phyloP scores from a whole-genome alignment of 2,113 vertebrate genomes.

The Ochotona princeps region DNA sequence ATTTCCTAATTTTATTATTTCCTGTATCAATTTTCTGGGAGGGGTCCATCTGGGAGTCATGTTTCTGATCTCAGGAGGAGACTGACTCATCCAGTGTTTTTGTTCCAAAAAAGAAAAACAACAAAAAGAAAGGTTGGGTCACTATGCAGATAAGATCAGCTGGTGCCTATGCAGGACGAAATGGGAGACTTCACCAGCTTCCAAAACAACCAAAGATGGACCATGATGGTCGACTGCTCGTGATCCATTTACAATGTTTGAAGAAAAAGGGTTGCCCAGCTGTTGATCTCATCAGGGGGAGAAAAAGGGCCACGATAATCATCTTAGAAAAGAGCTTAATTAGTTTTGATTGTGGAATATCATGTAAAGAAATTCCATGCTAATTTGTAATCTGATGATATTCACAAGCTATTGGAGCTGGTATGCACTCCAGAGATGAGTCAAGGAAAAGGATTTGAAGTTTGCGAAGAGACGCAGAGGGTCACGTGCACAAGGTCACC shows the following conservation, averaged over 20 bases:
- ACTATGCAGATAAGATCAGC: neutral
- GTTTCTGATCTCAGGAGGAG: slow-evolving; percentile 47
- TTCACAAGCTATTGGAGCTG: neutral
- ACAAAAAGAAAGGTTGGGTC: too few species aligned
- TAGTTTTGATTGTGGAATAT: slow-evolving; percentile 53
- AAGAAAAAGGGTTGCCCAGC: slow-evolving; percentile 42
- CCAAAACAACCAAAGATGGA: slow-evolving; percentile 30
- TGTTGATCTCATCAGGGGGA: slow-evolving; percentile 29
- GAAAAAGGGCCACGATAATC: neutral
- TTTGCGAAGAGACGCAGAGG: slow-evolving; percentile 19
- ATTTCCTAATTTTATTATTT: neutral
- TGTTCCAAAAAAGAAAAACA: neutral
- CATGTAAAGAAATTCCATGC: neutral
- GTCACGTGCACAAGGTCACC: slow-evolving; percentile 54
- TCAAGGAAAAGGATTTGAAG: slow-evolving; percentile 2
- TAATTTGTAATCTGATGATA: slow-evolving; percentile 51
- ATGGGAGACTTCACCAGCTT: neutral
- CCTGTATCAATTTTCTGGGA: slow-evolving; percentile 10
- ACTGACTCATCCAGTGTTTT: neutral
- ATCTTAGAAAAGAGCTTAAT: slow-evolving; percentile 62
- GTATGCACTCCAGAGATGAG: neutral
- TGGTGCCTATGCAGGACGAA: neutral
- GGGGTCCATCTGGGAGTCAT: neutral
- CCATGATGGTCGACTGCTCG: neutral
- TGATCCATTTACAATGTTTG: slow-evolving; percentile 7